Conservation (phyloP, 1,140 invertebrate genomes). For the Panagrolaimus sp. region DNA sequence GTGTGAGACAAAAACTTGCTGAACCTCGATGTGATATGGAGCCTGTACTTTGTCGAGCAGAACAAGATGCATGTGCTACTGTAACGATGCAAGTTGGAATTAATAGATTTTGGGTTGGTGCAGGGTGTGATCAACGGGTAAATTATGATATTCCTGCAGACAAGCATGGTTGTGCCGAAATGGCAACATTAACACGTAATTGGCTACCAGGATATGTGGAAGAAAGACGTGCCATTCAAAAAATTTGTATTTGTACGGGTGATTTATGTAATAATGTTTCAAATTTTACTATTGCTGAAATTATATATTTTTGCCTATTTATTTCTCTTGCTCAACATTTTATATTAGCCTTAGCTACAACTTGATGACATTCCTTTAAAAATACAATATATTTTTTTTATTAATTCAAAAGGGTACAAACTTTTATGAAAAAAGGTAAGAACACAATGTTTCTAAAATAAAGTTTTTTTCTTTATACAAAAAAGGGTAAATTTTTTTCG, state of each 20-base stretch:
- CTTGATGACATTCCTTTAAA: too few relatives aligned
- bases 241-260: slow-evolving; percentile 22
- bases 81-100: slow-evolving; percentile 27
- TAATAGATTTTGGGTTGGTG: slow-evolving; percentile 30
- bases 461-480: too few relatives aligned
- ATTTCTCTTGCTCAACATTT: too few relatives aligned
- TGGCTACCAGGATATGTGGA: slow-evolving; percentile 22
- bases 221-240: slow-evolving; percentile 21
- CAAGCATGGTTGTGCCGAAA: slow-evolving; percentile 28
- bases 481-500: too few relatives aligned
- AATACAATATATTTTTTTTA: too few relatives aligned
- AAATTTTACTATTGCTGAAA: background rate
- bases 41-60: slow-evolving; percentile 18
- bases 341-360: too few relatives aligned
- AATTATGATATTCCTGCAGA: slow-evolving; percentile 33
- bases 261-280: slow-evolving; percentile 19
- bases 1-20: slow-evolving; percentile 24
- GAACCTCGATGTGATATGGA: slow-evolving; percentile 29
- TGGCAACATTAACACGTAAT: slow-evolving; percentile 26
- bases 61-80: slow-evolving; percentile 30
- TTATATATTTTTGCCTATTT: slow-evolving; percentile 6
- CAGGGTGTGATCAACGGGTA: slow-evolving; percentile 34
- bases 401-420: too few relatives aligned
- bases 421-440: too few relatives aligned
- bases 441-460: too few relatives aligned